phyloP scores from a whole-genome alignment of 2,113 vertebrate genomes.

The Odontophorus gujanensis region DNA sequence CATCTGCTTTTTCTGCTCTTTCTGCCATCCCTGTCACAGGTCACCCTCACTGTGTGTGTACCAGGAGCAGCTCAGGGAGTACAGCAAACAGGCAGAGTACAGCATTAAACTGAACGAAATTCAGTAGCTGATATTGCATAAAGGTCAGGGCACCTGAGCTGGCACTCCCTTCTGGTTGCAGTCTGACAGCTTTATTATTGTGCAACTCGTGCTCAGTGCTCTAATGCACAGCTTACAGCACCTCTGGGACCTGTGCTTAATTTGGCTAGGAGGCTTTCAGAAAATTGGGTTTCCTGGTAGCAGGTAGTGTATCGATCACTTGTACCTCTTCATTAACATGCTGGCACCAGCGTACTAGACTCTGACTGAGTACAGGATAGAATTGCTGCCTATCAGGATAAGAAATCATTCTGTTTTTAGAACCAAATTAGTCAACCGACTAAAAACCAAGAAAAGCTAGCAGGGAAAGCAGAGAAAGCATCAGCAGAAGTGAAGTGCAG shows the following conservation, averaged over 20 bases:
- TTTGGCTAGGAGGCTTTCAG: background rate
- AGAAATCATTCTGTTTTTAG: background rate
- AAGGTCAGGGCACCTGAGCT: background rate
- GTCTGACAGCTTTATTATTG: background rate
- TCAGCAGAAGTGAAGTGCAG: background rate
- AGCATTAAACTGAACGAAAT: background rate
- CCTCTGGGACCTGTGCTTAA: background rate
- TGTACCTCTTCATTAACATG: background rate
- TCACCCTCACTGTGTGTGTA: background rate
- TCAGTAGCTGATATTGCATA: background rate
- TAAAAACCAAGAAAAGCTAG: background rate
- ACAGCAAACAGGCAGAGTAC: background rate
- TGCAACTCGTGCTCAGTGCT: background rate
- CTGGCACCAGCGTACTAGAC: background rate
- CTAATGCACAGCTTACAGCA: background rate
- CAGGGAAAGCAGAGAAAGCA: background rate
- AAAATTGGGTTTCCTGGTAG: conserved; percentile 10
- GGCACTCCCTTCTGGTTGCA: background rate
- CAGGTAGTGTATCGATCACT: background rate
- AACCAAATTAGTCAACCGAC: background rate
- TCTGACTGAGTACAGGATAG: background rate
- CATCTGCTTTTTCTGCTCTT: background rate
- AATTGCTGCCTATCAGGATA: background rate
- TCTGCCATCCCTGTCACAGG: background rate
- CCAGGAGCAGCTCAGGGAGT: background rate